Evolutionary conservation across 1,140 invertebrate species (phyloP).

Genomic region (Tyrophagus putrescentiae): DNA sequence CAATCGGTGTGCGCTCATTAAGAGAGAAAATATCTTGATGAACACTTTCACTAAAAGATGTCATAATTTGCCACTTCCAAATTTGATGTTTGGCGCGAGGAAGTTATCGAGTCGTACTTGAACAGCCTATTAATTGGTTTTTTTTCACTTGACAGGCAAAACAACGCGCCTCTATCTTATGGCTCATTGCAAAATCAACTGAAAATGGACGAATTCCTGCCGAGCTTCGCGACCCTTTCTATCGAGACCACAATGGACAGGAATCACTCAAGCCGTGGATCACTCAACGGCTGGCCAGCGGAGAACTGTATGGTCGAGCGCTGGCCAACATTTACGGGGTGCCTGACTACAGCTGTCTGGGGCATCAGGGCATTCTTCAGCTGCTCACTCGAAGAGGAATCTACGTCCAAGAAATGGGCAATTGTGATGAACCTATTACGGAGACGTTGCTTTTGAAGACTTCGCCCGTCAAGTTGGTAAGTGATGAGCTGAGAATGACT

Average conservation of each 20-base stretch:
- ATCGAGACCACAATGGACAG: slow-evolving; percentile 82
- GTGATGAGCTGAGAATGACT: too few species aligned
- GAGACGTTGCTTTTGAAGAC: slow-evolving; percentile 91
- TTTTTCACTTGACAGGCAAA: slow-evolving; percentile 57
- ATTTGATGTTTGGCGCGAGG: too few species aligned
- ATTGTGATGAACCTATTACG: slow-evolving; percentile 62
- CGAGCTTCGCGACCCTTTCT: slow-evolving; percentile 82
- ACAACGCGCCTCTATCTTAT: slow-evolving; percentile 88
- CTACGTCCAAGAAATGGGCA: slow-evolving; percentile 58
- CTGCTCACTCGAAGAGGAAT: slow-evolving; percentile 79
- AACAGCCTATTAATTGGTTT: background rate
- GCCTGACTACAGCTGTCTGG: slow-evolving; percentile 83
- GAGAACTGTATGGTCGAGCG: slow-evolving; percentile 87
- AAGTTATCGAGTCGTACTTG: too few species aligned
- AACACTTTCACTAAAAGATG: too few species aligned
- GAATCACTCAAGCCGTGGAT: slow-evolving; percentile 86
- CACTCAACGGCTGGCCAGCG: slow-evolving; percentile 74
- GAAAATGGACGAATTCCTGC: slow-evolving; percentile 77
- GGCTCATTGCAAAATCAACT: slow-evolving; percentile 90
- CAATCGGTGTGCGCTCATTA: too few species aligned
- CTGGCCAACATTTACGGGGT: slow-evolving; percentile 91
- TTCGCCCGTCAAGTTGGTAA: slow-evolving; percentile 79
- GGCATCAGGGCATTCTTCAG: slow-evolving; percentile 69
- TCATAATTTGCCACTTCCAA: too few species aligned
- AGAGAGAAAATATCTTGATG: too few species aligned